Conservation (phyloP, 2,888 invertebrate species). For the Dynastes maya region DNA sequence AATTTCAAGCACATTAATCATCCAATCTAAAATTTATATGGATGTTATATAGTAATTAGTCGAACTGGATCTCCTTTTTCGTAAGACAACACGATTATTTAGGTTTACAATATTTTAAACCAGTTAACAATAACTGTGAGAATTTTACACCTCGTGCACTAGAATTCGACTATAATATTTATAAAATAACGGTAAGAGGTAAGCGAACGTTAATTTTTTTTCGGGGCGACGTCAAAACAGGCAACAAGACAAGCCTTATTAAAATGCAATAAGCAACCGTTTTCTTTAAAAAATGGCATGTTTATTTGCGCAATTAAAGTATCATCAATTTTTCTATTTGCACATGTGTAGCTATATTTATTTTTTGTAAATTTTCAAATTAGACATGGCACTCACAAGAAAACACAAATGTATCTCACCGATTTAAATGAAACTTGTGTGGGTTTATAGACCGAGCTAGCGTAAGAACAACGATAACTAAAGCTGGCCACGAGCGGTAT, state of each 20-base stretch:
- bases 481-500: too few species aligned
- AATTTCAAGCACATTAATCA: constrained; percentile 15
- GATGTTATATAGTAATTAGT: constrained; percentile 34
- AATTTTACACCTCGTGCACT: constrained; percentile 43
- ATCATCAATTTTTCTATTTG: constrained; percentile 19
- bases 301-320: constrained; percentile 17
- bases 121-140: constrained; percentile 45
- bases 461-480: too few species aligned
- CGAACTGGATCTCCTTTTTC: constrained; percentile 4
- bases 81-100: constrained; percentile 15
- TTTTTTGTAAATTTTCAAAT: too few species aligned
- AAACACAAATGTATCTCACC: too few species aligned
- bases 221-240: constrained; percentile 21
- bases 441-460: too few species aligned
- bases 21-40: constrained; percentile 8
- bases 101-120: constrained; percentile 39
- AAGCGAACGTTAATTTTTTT: constrained; percentile 37
- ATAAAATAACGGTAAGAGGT: constrained; percentile 37
- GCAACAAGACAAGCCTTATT: constrained; percentile 14
- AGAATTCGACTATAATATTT: constrained; percentile 42
- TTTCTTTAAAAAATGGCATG: constrained; percentile 16
- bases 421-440: too few species aligned
- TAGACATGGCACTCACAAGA: too few species aligned
- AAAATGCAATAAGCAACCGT: constrained; percentile 44
- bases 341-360: neutral